Evolutionary conservation across 2,797 vertebrate genomes (phyloP), one percentile per base, ranked within the genome.

Genomic region (Hydrocynus forskahlii): DNA sequence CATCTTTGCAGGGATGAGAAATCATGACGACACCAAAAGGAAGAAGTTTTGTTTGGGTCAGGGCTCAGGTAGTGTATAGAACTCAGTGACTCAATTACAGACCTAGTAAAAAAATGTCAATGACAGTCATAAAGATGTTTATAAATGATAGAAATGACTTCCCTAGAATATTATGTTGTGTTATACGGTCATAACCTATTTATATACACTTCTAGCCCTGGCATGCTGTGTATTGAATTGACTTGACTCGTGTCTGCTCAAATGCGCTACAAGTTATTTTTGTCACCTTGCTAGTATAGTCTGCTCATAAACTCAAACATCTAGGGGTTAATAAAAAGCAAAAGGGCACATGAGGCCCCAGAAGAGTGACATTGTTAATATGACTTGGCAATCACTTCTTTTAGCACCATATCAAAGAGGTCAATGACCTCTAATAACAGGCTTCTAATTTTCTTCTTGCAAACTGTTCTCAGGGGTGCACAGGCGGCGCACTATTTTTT

Each of bases 341-440:
- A 35, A 21, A 8, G 35, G 81, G 40, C 64, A 60, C 78, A 69
- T 25, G 71, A 78, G 83, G 78, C 25, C 80, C 75, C 72, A 21
- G 64, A 69, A 69, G 52, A 79, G 80, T 84, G 79, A 79, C 66
- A 80, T 12, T 63, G 29, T 75, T 60, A 75, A 55, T 25, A 59
- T 2, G 59, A 71, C 21, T 69, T 70, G 45, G 35, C 75, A 59
- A 81, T 84, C 75, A 77, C 75, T 81, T 81, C 45, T 79, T 81
- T 75, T 75, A 81, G 76, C 57, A 76, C 70, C 75, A 72, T 62
- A 75, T 70, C 74, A 70, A 73, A 75, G 69, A 5, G 40, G 71
- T 50, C 78, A 79, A 84, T 84, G 80, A 79, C 80, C 79, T 79
- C 69, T 77, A 81, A 74, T 67, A 76, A 80, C 80, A 66, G 72